Base-by-base conservation (phyloP, 2,888 invertebrate genomes). In the Lasioglossum villosulum region DNA sequence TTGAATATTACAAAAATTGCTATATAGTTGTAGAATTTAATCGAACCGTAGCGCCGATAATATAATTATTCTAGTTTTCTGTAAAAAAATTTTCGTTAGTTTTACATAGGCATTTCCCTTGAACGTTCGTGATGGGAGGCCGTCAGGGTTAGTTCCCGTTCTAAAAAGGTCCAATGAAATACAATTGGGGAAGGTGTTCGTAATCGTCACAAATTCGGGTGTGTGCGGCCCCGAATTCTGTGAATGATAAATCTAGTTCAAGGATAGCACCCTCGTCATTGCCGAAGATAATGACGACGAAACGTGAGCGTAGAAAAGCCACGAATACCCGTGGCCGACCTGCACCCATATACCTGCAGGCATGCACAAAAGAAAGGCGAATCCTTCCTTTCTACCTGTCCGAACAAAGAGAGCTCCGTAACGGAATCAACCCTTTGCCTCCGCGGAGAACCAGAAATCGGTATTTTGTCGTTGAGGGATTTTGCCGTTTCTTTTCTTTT, bases 331-430 rank as follows among this genome's bases (percentile, higher is more conserved):
- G 86, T 73, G 86, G 86, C 73, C 86, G 88, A 82, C 82, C 86
- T 88, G 84, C 86, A 89, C 84, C 90, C 86, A 86, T 91, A 88
- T 88, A 91, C 86, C 90, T 89, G 86, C 82, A 86, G 82, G 85
- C 80, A 76, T 84, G 85, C 86, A 86, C 86, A 87, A 90, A 91
- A 90, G 88, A 89, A 90, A 90, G 87, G 83, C 84, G 90, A 91
- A 90, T 91, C 88, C 89, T 92, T 90, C 83, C 88, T 90, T 90
- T 91, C 90, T 93, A 93, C 93, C 92, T 93, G 93, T 86, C 82
- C 88, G 87, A 91, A 92, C 92, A 93, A 92, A 92, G 92, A 92
- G 87, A 88, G 77, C 84, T 81, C 85, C 90, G 82, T 90, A 91
- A 90, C 90, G 90, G 90, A 91, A 93, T 90, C 90, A 90, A 90